phyloP scores from a whole-genome alignment of 2,113 vertebrate genomes.

The Phalacrocorax aristotelis region DNA sequence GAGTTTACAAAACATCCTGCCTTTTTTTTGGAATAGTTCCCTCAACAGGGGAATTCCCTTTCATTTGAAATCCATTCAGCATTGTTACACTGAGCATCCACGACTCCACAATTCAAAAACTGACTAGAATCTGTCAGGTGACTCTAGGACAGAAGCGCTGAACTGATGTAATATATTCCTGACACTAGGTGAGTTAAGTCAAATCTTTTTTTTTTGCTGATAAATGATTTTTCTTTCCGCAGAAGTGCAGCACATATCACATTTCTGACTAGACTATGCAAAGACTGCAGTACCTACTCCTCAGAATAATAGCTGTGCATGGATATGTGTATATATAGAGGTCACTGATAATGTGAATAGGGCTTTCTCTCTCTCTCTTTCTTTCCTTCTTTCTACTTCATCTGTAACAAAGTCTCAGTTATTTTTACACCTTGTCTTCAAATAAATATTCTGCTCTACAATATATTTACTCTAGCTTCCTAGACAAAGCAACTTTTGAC shows the following conservation, averaged over 20 bases:
- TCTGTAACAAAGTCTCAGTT: neutral
- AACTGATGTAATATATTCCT: neutral
- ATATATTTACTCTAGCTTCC: neutral
- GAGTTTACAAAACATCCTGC: neutral
- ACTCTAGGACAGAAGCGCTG: neutral
- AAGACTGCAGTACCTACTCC: neutral
- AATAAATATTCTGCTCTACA: neutral
- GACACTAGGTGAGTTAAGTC: neutral
- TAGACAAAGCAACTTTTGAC: neutral
- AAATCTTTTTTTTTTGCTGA: neutral
- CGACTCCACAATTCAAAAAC: neutral
- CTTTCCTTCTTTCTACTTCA: too few relatives aligned
- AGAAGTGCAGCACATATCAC: neutral
- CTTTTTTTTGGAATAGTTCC: neutral
- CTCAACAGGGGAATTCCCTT: neutral
- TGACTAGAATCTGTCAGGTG: neutral
- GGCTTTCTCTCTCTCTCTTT: neutral
- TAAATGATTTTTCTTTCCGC: neutral
- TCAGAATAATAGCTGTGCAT: neutral
- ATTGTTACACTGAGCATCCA: neutral
- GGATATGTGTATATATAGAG: neutral
- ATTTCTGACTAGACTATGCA: neutral
- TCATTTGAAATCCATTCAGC: neutral
- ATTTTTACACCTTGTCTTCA: neutral
- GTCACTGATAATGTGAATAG: neutral